Percentiles rank a stretch among this genome's conserved stretches.
Conservation (phyloP, 2,797 vertebrate genomes). For the Coregonus sp. region DNA sequence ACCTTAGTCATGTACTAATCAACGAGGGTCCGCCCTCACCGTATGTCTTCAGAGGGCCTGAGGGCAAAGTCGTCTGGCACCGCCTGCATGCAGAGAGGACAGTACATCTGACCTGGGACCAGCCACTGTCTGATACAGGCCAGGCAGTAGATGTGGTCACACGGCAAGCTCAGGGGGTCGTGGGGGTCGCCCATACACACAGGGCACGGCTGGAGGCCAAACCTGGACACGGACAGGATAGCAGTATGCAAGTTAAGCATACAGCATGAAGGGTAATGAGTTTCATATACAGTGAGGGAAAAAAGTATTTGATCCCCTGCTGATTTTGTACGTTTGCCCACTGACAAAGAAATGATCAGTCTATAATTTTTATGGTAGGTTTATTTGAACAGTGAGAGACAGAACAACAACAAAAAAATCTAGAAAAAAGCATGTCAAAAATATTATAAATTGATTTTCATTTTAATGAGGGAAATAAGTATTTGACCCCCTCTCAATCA, state of each 20-base stretch:
- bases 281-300: too few species aligned
- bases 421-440: too few species aligned
- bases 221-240: slow-evolving; percentile 66
- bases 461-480: too few species aligned
- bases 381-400: too few species aligned
- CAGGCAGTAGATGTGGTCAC: slow-evolving; percentile 84
- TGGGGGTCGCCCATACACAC: slow-evolving; percentile 81
- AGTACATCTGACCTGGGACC: slow-evolving; percentile 78
- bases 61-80: slow-evolving; percentile 66
- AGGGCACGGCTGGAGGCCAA: slow-evolving; percentile 72
- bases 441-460: too few species aligned
- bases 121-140: slow-evolving; percentile 82
- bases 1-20: background rate
- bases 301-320: too few species aligned
- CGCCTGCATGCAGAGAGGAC: slow-evolving; percentile 76
- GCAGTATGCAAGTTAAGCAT: background rate
- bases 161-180: slow-evolving; percentile 84
- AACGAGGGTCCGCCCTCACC: slow-evolving; percentile 66
- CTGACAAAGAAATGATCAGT: too few species aligned
- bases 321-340: too few species aligned
- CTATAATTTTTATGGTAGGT: too few species aligned
- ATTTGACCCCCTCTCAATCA: too few species aligned
- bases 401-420: too few species aligned
- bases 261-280: background rate
- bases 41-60: slow-evolving; percentile 71